Evolutionary conservation across 2,113 vertebrate genomes (phyloP), one percentile per base, ranked within the genome.

Genomic region (Tetrax tetrax): DNA sequence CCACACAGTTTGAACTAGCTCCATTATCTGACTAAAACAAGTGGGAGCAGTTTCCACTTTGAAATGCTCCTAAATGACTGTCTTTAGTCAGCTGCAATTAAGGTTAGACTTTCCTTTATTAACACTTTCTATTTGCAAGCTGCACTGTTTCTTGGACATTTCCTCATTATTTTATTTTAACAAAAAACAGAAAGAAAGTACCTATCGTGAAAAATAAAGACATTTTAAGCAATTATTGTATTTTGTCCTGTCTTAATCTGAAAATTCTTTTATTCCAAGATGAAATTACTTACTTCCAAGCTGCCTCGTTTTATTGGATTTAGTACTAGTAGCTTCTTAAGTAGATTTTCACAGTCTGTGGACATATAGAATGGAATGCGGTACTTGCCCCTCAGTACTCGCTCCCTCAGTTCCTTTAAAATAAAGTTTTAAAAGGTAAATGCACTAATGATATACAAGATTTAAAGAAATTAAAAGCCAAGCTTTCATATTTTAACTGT

Each of bases 301-400:
- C 99, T 99, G 96, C 99, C 99, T 97, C 99, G 97, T 97, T 99
- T 99, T 86, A 99, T 96, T 25, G 99, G 99, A 94, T 99, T 99
- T 95, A 99, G 98, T 65, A 99, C 99, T 41, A 99, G 97, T 5
- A 99, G 98, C 89, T 99, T 99, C 98, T 99, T 99, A 66, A 99
- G 99, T 14, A 99, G 98, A 97, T 99, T 99, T 98, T 99, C 99
- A 98, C 99, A 99, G 99, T 99, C 99, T 74, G 99, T 99, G 96
- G 99, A 99, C 99, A 99, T 99, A 87, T 99, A 99, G 98, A 99
- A 99, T 4, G 99, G 99, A 95, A 99, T 99, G n/a, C 99, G 99
- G 93, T 99, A 99, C 96, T 99, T 99, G 61, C 99, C 99, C 33
- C 99, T 97, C 65, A 99, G 97, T 53, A 99, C 99, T 72, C 99